Evolutionary conservation across 2,113 vertebrate species (phyloP), one percentile per base, ranked within the genome.

Genomic region (Phoenicopterus ruber): DNA sequence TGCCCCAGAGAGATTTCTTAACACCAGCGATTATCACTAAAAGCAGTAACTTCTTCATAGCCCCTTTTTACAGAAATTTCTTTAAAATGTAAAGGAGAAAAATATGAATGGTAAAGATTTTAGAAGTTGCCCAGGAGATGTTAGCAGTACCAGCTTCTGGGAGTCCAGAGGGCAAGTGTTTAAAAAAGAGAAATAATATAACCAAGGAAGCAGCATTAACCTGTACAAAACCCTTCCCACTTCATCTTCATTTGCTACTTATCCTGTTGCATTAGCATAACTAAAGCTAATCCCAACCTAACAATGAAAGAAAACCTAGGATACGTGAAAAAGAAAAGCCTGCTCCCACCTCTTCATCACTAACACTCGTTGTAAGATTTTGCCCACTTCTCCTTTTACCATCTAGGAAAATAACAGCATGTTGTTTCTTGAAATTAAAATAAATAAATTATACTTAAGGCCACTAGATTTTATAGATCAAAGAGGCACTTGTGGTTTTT

Each of bases 251-350:
- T 98, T 98, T 92, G 93, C 82, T 15, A 98, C 98, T 63, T 95
- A 99, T 71, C 98, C 98, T 32, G 94, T 91, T 22, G 97, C 93
- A 5, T 98, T 97, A 10, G 98, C 98, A 71, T 98, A 99, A 96
- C 98, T 99, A 97, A 99, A 99, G 26, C 98, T 99, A 46, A 99
- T 98, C 65, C 98, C 98, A 93, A 98, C 98, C 98, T 99, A 69
- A 28, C 46, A 76, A 63, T 40, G 19, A 94, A 88, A 81, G 11
- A 89, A 71, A 69, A 89, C 31, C 18, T 25, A 40, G 26, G 17
- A 50, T 36, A 54, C 40, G 6, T 49, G 55, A 94, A 77, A 62
- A 88, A 54, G 7, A 71, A 61, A 72, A 19, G 21, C 18, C 52
- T 42, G 8, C 13, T 69, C 19, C 8, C 42, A 42, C 40, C 17